Conservation (phyloP, 2,797 vertebrate genomes). For the Adelosebastes latens region DNA sequence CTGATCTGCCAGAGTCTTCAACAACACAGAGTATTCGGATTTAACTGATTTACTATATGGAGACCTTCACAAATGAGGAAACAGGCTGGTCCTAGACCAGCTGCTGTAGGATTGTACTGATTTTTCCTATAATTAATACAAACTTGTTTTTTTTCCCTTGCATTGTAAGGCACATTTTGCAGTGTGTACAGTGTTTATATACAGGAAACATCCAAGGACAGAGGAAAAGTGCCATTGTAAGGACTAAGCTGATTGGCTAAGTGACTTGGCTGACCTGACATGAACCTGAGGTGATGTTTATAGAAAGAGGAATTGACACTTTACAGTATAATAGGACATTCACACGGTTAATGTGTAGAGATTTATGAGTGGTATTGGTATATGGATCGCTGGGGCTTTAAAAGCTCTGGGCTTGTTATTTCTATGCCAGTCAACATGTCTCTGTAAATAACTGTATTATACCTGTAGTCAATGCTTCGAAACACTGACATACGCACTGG, state of each 20-base stretch:
- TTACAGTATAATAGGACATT: neutral
- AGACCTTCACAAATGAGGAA: constrained; percentile 27
- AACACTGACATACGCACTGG: constrained; percentile 3
- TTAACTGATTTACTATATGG: constrained; percentile 41
- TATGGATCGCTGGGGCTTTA: neutral
- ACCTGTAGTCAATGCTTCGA: neutral
- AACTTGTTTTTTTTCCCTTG: neutral
- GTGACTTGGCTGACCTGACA: constrained; percentile 53
- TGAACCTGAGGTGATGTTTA: constrained; percentile 55
- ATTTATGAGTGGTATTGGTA: constrained; percentile 4
- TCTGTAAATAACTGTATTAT: neutral
- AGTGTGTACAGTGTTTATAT: constrained; percentile 41
- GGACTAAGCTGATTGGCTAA: constrained; percentile 39
- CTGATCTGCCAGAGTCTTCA: constrained; percentile 28
- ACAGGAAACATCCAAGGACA: constrained; percentile 57
- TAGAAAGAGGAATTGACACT: constrained; percentile 26
- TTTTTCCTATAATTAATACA: constrained; percentile 27
- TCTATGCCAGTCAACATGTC: neutral
- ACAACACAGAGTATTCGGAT: constrained; percentile 4
- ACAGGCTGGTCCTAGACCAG: constrained; percentile 35
- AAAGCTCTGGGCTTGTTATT: neutral
- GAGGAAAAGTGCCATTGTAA: constrained; percentile 44
- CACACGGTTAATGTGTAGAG: constrained; percentile 10
- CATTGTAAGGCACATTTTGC: constrained; percentile 23
- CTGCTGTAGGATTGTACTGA: constrained; percentile 4